A percentile compares a stretch with the other conserved stretches of the same genome.
Conservation (phyloP, 2,797 vertebrate species). For the Scarus forsteni region DNA sequence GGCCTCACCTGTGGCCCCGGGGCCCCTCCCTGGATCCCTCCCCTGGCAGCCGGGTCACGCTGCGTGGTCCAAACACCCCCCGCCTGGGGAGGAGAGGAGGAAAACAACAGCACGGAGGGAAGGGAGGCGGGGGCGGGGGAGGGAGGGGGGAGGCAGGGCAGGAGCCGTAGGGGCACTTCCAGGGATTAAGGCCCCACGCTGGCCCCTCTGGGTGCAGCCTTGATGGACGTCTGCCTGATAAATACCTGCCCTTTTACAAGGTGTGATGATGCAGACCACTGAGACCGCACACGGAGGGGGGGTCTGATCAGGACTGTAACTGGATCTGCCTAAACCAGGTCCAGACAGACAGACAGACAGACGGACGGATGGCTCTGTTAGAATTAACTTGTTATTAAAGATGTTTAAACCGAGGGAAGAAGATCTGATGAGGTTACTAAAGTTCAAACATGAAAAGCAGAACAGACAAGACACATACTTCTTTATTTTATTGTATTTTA, state of each 20-base stretch:
- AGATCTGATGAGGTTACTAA: no score
- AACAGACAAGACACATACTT: no score
- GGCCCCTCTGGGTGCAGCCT: constrained; percentile 79
- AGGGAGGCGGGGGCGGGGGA: constrained; percentile 62
- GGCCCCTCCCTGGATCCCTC: constrained; percentile 86
- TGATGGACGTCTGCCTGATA: constrained; percentile 84
- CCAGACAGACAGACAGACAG: no score
- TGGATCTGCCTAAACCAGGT: no score
- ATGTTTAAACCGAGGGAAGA: no score
- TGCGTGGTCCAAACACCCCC: constrained; percentile 86
- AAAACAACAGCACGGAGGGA: constrained; percentile 82
- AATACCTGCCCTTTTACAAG: constrained; percentile 79
- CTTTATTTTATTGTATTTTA: no score
- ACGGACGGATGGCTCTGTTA: no score
- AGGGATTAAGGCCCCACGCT: constrained; percentile 86
- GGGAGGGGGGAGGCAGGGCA: constrained; percentile 67
- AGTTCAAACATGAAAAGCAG: no score
- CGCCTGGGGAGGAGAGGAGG: constrained; percentile 73
- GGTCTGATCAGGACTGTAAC: no score
- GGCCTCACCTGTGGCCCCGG: constrained; percentile 93
- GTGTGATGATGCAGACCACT: constrained; percentile 69
- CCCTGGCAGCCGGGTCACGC: constrained; percentile 88
- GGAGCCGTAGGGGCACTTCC: constrained; percentile 82
- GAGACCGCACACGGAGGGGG: constrained; percentile 23
- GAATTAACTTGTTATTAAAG: no score